Percentiles rank a stretch among this genome's conserved stretches.
phyloP scores from a whole-genome alignment of 2,113 vertebrate species.

The Mirounga angustirostris region DNA sequence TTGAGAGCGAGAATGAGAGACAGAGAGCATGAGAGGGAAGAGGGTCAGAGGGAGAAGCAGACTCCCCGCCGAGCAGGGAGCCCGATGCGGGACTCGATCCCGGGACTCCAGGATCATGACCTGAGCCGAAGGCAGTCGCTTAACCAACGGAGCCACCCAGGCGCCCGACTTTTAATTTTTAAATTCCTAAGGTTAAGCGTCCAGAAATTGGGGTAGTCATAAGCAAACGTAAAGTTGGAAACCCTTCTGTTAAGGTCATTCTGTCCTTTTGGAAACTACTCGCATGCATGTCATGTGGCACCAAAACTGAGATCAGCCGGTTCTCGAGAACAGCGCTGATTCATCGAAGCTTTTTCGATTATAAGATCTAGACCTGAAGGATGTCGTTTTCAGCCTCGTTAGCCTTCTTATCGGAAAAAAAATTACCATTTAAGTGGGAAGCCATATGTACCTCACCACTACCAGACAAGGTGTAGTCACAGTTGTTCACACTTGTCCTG shows the following conservation, averaged over 20 bases:
- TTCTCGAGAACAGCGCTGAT: not conserved
- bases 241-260: not conserved
- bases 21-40: too few species aligned
- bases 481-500: not conserved
- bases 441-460: too few species aligned
- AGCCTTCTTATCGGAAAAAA: not conserved
- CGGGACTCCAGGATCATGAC: too few species aligned
- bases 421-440: not conserved
- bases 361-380: not conserved
- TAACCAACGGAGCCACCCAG: too few species aligned
- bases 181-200: not conserved
- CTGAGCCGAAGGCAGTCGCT: too few species aligned
- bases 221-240: not conserved
- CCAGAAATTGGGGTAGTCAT: not conserved
- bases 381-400: not conserved
- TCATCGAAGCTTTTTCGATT: not conserved
- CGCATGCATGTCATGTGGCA: not conserved
- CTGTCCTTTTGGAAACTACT: not conserved
- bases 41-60: too few species aligned
- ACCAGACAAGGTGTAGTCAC: not conserved
- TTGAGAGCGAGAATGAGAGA: too few species aligned
- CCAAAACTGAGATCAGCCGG: not conserved
- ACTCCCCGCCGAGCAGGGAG: too few species aligned
- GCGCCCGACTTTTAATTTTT: conserved; percentile 10
- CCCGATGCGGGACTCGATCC: too few species aligned